Evolutionary conservation across 1,140 invertebrate genomes (phyloP).

Genomic region (Drosophila athabasca): DNA sequence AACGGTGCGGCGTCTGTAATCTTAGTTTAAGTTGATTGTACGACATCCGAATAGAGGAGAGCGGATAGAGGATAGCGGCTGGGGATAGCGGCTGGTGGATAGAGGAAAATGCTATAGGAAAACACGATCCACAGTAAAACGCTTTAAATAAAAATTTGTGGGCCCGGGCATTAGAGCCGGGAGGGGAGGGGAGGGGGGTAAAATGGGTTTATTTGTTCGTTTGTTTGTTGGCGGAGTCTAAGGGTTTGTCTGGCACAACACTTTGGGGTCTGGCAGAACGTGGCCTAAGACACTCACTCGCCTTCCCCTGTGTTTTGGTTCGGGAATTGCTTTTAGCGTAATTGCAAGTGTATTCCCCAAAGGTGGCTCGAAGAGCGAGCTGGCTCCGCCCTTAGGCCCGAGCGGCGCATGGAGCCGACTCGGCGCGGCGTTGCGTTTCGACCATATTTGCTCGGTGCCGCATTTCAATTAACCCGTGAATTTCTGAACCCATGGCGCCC

Average conservation of each 20-base stretch:
- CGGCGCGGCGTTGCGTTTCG: conserved; percentile 25
- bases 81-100: conserved; percentile 28
- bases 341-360: conserved; percentile 73
- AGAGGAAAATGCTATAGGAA: not conserved
- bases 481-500: conserved; percentile 26
- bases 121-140: conserved; percentile 51
- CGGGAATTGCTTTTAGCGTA: conserved; percentile 77
- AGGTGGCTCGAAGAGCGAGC: conserved; percentile 55
- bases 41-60: conserved; percentile 38
- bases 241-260: conserved; percentile 44
- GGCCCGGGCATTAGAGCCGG: conserved; percentile 24
- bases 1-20: conserved; percentile 71
- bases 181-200: not conserved
- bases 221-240: conserved; percentile 27
- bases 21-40: conserved; percentile 82
- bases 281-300: conserved; percentile 22
- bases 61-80: conserved; percentile 8
- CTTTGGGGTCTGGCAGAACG: conserved; percentile 39
- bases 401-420: conserved; percentile 13
- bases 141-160: conserved; percentile 66
- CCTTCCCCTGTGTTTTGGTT: conserved; percentile 21
- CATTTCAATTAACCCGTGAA: conserved; percentile 68
- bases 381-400: conserved; percentile 61
- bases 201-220: conserved; percentile 33
- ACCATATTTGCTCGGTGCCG: conserved; percentile 55